Conservation (phyloP, 1,140 invertebrate species). For the Dendroctonus ponderosae region DNA sequence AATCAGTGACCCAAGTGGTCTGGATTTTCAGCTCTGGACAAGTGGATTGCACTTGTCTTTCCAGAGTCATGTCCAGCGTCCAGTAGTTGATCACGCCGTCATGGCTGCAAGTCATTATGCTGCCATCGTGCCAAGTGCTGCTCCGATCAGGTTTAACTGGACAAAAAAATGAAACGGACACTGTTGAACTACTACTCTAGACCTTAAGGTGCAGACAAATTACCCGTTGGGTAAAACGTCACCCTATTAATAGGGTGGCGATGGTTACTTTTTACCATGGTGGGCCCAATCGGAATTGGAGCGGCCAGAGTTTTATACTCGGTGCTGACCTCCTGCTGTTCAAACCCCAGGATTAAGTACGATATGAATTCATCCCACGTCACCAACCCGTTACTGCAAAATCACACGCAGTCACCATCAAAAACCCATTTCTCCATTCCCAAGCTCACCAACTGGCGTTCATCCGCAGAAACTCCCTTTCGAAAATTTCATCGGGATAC, state of each 20-base stretch:
- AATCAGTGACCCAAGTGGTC: slow-evolving; percentile 63
- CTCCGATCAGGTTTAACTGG: slow-evolving; percentile 51
- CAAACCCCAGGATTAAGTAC: slow-evolving; percentile 64
- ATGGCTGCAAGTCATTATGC: slow-evolving; percentile 64
- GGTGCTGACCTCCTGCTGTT: slow-evolving; percentile 55
- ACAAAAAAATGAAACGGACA: neutral
- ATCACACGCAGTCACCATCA: neutral
- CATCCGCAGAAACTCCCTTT: slow-evolving; percentile 42
- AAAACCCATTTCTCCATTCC: neutral
- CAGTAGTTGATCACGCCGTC: slow-evolving; percentile 71
- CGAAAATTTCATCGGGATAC: slow-evolving; percentile 39
- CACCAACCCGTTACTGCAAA: slow-evolving; percentile 54
- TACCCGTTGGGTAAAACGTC: slow-evolving; percentile 57
- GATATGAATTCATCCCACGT: slow-evolving; percentile 69
- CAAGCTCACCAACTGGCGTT: slow-evolving; percentile 38
- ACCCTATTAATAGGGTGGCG: slow-evolving; percentile 61
- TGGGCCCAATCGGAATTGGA: slow-evolving; percentile 59
- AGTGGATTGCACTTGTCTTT: slow-evolving; percentile 58
- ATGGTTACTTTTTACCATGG: slow-evolving; percentile 60
- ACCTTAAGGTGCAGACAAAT: too few relatives aligned
- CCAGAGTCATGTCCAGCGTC: slow-evolving; percentile 62
- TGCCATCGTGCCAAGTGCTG: slow-evolving; percentile 58
- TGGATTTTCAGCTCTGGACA: slow-evolving; percentile 59
- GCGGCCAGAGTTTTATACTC: slow-evolving; percentile 55
- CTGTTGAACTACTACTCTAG: too few relatives aligned